A percentile compares a stretch with the other conserved stretches of the same genome.
phyloP scores from a whole-genome alignment of 2,888 invertebrate species.

The Parascotia fuliginaria region DNA sequence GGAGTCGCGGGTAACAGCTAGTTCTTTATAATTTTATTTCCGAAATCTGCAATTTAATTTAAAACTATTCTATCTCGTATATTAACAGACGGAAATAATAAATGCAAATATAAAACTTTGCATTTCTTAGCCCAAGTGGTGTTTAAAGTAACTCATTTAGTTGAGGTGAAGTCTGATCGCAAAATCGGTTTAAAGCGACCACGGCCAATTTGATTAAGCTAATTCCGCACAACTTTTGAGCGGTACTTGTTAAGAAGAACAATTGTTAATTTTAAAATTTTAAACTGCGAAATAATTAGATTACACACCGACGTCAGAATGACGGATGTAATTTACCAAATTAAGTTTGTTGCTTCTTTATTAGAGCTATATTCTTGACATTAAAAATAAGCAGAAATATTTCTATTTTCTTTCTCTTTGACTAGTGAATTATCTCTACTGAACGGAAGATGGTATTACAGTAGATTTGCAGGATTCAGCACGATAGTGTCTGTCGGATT shows the following conservation, averaged over 20 bases:
- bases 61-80: not conserved
- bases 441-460: too few species aligned
- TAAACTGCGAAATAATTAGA: conserved; percentile 40
- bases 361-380: not conserved
- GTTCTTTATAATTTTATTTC: too few species aligned
- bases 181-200: conserved; percentile 77
- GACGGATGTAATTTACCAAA: conserved; percentile 40
- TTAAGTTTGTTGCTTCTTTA: conserved; percentile 9
- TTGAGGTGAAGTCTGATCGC: conserved; percentile 69
- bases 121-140: conserved; percentile 63
- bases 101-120: conserved; percentile 69
- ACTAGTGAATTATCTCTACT: too few species aligned
- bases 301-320: conserved; percentile 45
- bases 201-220: conserved; percentile 76
- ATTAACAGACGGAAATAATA: conserved; percentile 43
- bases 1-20: too few species aligned
- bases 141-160: conserved; percentile 70
- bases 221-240: conserved; percentile 76
- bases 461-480: too few species aligned
- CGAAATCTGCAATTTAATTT: too few species aligned
- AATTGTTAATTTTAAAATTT: conserved; percentile 58
- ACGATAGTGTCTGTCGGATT: too few species aligned
- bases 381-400: too few species aligned
- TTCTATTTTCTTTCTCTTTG: too few species aligned
- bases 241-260: conserved; percentile 65